phyloP scores from a whole-genome alignment of 2,888 invertebrate genomes.

The Rhagophthalmus giganteus region DNA sequence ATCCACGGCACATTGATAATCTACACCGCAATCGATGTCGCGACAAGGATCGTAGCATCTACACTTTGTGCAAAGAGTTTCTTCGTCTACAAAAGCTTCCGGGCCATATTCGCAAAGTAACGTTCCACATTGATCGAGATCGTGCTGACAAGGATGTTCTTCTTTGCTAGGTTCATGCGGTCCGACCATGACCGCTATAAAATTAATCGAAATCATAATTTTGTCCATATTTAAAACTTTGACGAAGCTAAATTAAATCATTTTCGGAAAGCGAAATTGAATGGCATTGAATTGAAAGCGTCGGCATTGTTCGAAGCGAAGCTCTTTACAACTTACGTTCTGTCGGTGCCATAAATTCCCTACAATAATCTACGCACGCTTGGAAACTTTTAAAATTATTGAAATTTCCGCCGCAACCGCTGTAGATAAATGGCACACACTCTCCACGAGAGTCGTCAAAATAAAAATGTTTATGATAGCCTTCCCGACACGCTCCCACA shows the following conservation, averaged over 20 bases:
- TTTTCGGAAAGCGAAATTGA: too few relatives aligned
- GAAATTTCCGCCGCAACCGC: slow-evolving; percentile 84
- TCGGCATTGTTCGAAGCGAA: too few relatives aligned
- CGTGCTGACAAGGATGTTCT: slow-evolving; percentile 60
- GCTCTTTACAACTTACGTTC: slow-evolving; percentile 45
- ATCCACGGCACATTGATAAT: slow-evolving; percentile 70
- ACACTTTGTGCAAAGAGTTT: slow-evolving; percentile 71
- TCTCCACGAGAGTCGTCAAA: slow-evolving; percentile 69
- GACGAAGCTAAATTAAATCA: too few relatives aligned
- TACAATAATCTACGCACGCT: slow-evolving; percentile 68
- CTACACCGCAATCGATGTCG: slow-evolving; percentile 62
- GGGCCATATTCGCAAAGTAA: slow-evolving; percentile 74
- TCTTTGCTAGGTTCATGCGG: slow-evolving; percentile 11
- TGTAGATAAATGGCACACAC: slow-evolving; percentile 80
- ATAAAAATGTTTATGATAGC: slow-evolving; percentile 68
- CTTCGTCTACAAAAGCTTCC: slow-evolving; percentile 62
- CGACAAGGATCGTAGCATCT: slow-evolving; percentile 77
- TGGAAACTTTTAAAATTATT: slow-evolving; percentile 81
- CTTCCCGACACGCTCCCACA: slow-evolving; percentile 63
- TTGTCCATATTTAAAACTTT: too few relatives aligned
- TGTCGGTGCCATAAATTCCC: slow-evolving; percentile 44
- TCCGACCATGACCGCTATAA: too few relatives aligned
- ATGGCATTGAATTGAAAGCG: too few relatives aligned
- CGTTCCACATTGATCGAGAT: slow-evolving; percentile 64
- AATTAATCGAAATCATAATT: too few relatives aligned